Base-by-base conservation (phyloP, 2,888 invertebrate species). In the Autographa pulchrina region DNA sequence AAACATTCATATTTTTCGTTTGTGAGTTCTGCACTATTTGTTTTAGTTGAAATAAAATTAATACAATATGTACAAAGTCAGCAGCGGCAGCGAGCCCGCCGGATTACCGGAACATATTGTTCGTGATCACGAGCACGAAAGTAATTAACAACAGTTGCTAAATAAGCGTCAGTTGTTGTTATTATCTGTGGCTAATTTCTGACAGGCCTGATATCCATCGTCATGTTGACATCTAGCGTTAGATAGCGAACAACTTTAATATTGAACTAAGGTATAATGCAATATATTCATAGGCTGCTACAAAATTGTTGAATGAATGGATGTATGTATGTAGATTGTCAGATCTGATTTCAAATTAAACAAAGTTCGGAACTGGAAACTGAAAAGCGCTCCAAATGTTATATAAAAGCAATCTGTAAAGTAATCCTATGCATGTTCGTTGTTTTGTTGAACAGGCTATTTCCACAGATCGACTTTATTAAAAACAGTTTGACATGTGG, bases 101-200 rank as follows among this genome's bases (percentile, higher is more conserved):
- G 84, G 86, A 88, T 88, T 88, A 89, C 85, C 86, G 88, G 81
- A 87, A 89, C 88, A 85, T 87, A 90, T 90, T 91, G 91, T 91
- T 86, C 88, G 88, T 89, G 89, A 90, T 90, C 89, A 89, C 86
- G 84, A 84, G 84, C 88, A 87, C 84, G 87, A 90, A 91, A 90
- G 90, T 90, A 89, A 91, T 91, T 91, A 91, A 89, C 85, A 89
- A 87, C 89, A 86, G 89, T 90, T 90, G 88, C 84, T 86, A 78
- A 85, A 87, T 75, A 84, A 82, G 77, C 81, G 83, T 71, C 86
- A 86, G 86, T 85, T 88, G 86, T 74, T 88, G 74, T 84, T 82
- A 83, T 78, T 85, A 80, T 83, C 80, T 75, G 77, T 82, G 81
- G 75, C 72, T 56, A 82, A 82, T 82, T 83, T 78, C 58, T 81